Base-by-base conservation (phyloP, 2,797 vertebrate species). In the Microctenopoma stevenorrisi region DNA sequence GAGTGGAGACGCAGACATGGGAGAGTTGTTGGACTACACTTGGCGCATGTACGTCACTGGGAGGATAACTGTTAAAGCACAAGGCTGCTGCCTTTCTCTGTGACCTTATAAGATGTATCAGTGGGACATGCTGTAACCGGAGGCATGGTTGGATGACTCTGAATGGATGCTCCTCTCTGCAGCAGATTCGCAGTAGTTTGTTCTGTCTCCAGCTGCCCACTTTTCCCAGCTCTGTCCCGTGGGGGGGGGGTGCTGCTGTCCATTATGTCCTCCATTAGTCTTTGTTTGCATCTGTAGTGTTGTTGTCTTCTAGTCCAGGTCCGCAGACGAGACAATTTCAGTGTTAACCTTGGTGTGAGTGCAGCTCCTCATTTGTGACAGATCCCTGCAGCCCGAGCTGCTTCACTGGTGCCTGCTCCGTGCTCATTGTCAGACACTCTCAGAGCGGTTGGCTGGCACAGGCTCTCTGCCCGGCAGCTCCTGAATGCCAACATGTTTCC, bases 401-500 rank as follows among this genome's bases (percentile, higher is more conserved):
- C 72, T 77, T 62, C 65, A 30, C 76, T 53, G 74, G 62, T 44
- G 79, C 83, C 72, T 78, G 83, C 80, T 90, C 81, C 70, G 65
- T 73, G 72, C 67, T 86, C 56, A 86, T 87, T 92, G 89, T 88
- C 66, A 78, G 74, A 59, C 72, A 78, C 74, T 72, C 71, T 81
- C 64, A 30, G 82, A 75, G 79, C 65, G 38, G 76, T 69, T 18
- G 52, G 62, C 63, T 91, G 88, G 91, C 89, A 85, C 74, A 72
- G 56, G 7, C 71, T 78, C 70, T 68, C 55, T 52, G 78, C 62
- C 84, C 90, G 85, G 72, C 87, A 82, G 73, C 18, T 64, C 60
- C 68, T 87, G 78, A 88, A 90, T 91, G 88, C 87, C 88, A 87
- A 76, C 76, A 82, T 86, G 85, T 76, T 80, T 85, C 75, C 76